Evolutionary conservation across 2,888 invertebrate genomes (phyloP).

Genomic region (Agrilus biguttatus): DNA sequence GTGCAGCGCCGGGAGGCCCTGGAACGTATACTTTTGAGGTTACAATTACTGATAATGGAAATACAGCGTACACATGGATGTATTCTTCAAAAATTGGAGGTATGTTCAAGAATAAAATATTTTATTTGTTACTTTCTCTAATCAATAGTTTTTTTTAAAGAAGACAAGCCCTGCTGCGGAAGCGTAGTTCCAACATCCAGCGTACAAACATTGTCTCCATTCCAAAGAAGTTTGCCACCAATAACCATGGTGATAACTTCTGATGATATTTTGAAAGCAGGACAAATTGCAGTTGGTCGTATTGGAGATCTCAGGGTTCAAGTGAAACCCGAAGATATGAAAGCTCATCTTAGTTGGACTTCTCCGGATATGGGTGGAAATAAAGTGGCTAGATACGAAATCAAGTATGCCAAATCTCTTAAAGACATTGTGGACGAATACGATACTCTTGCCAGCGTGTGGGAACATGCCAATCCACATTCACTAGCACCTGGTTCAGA

Average conservation of each 20-base stretch:
- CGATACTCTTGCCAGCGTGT: conserved; percentile 29
- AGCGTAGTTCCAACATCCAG: conserved; percentile 32
- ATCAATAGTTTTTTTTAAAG: conserved; percentile 13
- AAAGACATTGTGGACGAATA: conserved; percentile 34
- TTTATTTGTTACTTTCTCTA: not conserved
- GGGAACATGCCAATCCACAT: conserved; percentile 33
- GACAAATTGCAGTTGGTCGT: conserved; percentile 30
- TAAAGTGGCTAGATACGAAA: conserved; percentile 36
- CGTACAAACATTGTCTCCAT: conserved; percentile 34
- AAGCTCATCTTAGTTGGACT: conserved; percentile 41
- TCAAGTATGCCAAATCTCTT: conserved; percentile 32
- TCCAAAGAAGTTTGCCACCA: conserved; percentile 37
- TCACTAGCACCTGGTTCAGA: conserved; percentile 37
- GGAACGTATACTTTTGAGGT: conserved; percentile 38
- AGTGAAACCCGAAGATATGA: conserved; percentile 31
- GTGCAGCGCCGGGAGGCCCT: conserved; percentile 31
- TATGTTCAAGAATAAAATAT: conserved; percentile 8
- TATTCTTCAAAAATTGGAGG: conserved; percentile 20
- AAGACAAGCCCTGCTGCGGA: conserved; percentile 38
- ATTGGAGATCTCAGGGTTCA: conserved; percentile 40
- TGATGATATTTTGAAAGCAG: conserved; percentile 24
- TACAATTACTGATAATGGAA: conserved; percentile 37
- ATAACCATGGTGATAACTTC: conserved; percentile 30
- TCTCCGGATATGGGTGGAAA: conserved; percentile 42
- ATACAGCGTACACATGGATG: conserved; percentile 37